Evolutionary conservation across 2,888 invertebrate species (phyloP), one percentile per base, ranked within the genome.

Genomic region (Synergus umbraculus): DNA sequence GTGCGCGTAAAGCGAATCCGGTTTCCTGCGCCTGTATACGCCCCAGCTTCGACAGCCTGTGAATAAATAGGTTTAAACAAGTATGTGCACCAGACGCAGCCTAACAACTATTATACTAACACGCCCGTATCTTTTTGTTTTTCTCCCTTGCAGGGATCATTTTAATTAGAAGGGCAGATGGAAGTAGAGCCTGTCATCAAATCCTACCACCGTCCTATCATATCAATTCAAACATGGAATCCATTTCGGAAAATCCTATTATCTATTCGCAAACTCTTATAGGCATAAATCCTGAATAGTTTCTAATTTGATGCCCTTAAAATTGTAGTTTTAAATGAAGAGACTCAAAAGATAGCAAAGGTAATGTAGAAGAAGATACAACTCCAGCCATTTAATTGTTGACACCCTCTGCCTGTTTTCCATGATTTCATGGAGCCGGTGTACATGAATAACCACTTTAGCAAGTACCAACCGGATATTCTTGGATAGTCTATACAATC

Each of bases 1-100:
- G 82, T 83, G 85, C 81, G 80, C 79, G 84, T 69, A 78, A 82
- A 76, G 82, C 73, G 84, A 88, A 89, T 88, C 89, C 88, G 87
- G 88, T 89, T 88, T 85, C n/a, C 2, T 22, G 22, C 79, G 78
- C 37, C 65, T 60, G 78, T 82, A 76, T 77, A 79, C 43, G 43
- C 66, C 41, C 15, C 44, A 49, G 12, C 29, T 29, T 73, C 69
- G 69, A 73, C 69, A 73, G 49, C 13, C 69, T 37, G 49, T 54
- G 29, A 73, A 73, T 73, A 54, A 73, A 73, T 73, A 73, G 73
- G 37, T 37, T 54, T 49, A 29, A 49, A 13, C 49, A 54, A 54
- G 73, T 69, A 73, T 73, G 49, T 73, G 54, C 54, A 54, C 37
- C 49, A 69, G 29, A 49, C 46, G 49, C 22, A 22, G 22, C 22